These are phyloP conservation scores for Phrixothrix hirtus DNA, from an alignment of 2,888 invertebrate species.

Conservation along the genomic window DNA sequence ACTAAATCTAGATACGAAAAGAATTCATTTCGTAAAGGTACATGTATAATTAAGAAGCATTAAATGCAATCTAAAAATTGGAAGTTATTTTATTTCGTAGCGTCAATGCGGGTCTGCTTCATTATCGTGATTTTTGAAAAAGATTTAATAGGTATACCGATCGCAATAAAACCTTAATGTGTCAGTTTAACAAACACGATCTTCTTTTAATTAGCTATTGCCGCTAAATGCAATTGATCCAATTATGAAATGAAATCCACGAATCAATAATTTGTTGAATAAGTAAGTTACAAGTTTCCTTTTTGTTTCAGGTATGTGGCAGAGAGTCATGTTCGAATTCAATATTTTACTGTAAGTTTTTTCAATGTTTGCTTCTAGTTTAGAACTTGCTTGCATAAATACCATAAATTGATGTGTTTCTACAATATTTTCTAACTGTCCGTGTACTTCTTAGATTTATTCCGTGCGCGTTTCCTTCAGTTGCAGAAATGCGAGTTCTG, in stretches of 20 bases:
- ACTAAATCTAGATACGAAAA: background rate
- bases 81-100: no score
- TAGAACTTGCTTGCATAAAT: background rate
- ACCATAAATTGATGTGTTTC: slow-evolving; percentile 1
- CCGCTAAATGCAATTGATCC: slow-evolving; percentile 6
- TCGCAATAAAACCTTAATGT: slow-evolving; percentile 16
- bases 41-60: no score
- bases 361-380: no score
- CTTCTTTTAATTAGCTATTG: slow-evolving; percentile 14
- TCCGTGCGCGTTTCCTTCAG: slow-evolving; percentile 8
- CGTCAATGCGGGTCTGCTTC: no score
- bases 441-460: slow-evolving; percentile 5
- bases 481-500: slow-evolving; percentile 14
- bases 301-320: no score
- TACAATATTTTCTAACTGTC: slow-evolving; percentile 2
- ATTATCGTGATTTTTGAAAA: slow-evolving; percentile 5
- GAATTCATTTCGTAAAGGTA: no score
- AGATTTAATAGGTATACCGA: slow-evolving; percentile 8
- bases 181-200: slow-evolving; percentile 7
- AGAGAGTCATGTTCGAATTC: no score
- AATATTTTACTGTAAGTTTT: no score
- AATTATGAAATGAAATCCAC: slow-evolving; percentile 2
- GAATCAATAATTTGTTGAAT: background rate
- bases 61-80: no score
- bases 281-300: no score